Evolutionary conservation across 2,888 invertebrate species (phyloP).

Genomic region (Meteorus colon): DNA sequence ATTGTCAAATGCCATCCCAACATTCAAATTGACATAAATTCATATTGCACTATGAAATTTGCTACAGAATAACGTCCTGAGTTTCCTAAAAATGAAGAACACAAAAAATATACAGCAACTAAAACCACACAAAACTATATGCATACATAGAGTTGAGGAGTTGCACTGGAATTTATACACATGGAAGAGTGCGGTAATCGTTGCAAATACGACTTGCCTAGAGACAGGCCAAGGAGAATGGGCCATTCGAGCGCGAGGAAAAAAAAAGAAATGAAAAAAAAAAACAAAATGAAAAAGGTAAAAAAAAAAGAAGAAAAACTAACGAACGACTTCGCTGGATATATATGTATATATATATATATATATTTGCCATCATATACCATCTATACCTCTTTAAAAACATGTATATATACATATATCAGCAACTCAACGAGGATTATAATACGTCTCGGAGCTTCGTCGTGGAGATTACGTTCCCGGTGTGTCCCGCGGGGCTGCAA

Average conservation of each 20-base stretch:
- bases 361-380: constrained; percentile 14
- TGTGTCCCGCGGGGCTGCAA: constrained; percentile 73
- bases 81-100: not conserved
- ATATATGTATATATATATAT: constrained; percentile 31
- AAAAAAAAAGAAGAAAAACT: constrained; percentile 35
- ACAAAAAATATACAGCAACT: not conserved
- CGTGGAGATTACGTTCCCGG: constrained; percentile 72
- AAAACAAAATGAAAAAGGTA: not conserved
- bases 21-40: not conserved
- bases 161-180: not conserved
- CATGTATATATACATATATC: constrained; percentile 5
- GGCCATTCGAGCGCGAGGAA: constrained; percentile 68
- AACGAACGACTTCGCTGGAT: constrained; percentile 61
- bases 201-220: constrained; percentile 61
- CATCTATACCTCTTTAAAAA: not conserved
- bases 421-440: constrained; percentile 60
- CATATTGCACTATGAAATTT: not conserved
- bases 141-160: not conserved
- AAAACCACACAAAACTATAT: not conserved
- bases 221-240: constrained; percentile 72
- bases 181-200: constrained; percentile 44
- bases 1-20: not conserved
- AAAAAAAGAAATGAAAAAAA: constrained; percentile 32
- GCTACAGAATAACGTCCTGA: not conserved
- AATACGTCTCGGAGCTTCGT: constrained; percentile 69